Conservation (phyloP, 1,140 invertebrate genomes). For the Anthonomus grandis region DNA sequence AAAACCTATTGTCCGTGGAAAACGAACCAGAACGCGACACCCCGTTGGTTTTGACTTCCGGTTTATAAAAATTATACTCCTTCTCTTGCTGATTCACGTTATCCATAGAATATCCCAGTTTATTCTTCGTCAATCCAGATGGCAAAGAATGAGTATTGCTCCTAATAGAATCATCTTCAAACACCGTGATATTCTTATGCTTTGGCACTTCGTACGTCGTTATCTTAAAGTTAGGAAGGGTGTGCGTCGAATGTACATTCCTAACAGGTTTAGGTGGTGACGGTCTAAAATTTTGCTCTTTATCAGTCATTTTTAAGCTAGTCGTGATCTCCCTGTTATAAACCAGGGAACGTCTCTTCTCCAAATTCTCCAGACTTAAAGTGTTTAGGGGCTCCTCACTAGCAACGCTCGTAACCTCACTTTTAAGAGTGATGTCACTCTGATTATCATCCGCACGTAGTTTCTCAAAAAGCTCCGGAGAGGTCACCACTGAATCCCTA, state of each 20-base stretch:
- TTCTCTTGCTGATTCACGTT: constrained; percentile 28
- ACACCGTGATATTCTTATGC: constrained; percentile 45
- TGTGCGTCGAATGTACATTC: background rate
- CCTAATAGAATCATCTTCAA: constrained; percentile 47
- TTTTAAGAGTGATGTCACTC: constrained; percentile 33
- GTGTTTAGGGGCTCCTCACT: constrained; percentile 42
- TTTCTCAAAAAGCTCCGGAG: constrained; percentile 47
- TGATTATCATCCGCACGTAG: constrained; percentile 37
- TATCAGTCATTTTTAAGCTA: constrained; percentile 43
- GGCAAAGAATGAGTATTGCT: constrained; percentile 35
- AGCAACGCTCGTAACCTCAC: constrained; percentile 33
- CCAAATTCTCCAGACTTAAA: constrained; percentile 44
- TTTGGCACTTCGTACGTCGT: constrained; percentile 47
- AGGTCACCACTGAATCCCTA: constrained; percentile 45
- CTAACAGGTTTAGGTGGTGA: constrained; percentile 13
- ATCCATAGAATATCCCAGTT: constrained; percentile 25
- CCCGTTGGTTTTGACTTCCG: background rate
- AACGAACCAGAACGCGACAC: constrained; percentile 45
- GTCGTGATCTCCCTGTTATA: constrained; percentile 48
- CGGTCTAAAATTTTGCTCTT: constrained; percentile 3
- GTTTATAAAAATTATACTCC: constrained; percentile 21
- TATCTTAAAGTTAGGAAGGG: constrained; percentile 48
- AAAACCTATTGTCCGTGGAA: constrained; percentile 33
- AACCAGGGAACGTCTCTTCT: constrained; percentile 45
- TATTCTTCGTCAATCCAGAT: background rate